Percentiles rank a stretch among this genome's conserved stretches.
These are phyloP conservation scores for Tarsius wallacei DNA, from an alignment of 2,797 vertebrate genomes.

Conservation along the genomic window DNA sequence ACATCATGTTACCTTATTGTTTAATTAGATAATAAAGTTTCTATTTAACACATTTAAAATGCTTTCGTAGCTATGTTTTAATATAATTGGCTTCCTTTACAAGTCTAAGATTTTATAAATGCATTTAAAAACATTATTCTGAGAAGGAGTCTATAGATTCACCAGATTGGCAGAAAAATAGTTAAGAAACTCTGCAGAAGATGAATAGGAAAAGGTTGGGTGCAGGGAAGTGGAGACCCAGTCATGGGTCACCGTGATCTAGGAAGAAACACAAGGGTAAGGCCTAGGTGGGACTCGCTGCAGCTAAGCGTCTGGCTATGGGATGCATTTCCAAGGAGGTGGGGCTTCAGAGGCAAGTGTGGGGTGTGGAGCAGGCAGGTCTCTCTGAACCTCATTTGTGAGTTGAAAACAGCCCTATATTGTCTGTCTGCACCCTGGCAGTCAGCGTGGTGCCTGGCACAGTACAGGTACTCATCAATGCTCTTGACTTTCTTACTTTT, in stretches of 20 bases:
- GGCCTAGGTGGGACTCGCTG: neutral
- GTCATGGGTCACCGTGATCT: rapidly evolving
- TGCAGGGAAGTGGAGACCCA: neutral
- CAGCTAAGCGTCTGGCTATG: neutral
- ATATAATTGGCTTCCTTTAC: neutral
- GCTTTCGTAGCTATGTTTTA: neutral
- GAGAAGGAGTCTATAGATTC: neutral
- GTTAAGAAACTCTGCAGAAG: neutral
- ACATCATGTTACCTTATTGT: neutral
- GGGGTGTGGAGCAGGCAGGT: neutral
- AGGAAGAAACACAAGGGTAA: neutral
- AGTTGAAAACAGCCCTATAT: conserved; percentile 70
- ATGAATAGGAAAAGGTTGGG: neutral
- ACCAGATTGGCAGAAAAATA: neutral
- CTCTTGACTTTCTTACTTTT: conserved; percentile 78
- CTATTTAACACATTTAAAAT: neutral
- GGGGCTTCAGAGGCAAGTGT: neutral
- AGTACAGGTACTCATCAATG: neutral
- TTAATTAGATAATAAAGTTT: neutral
- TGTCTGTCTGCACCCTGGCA: conserved; percentile 78
- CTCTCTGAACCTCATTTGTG: conserved; percentile 51
- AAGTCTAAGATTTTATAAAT: neutral
- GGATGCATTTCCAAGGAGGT: neutral
- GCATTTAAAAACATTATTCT: neutral
- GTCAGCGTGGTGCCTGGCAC: conserved; percentile 72